Conservation (phyloP, 1,140 invertebrate species). For the Bombus terrestris region DNA sequence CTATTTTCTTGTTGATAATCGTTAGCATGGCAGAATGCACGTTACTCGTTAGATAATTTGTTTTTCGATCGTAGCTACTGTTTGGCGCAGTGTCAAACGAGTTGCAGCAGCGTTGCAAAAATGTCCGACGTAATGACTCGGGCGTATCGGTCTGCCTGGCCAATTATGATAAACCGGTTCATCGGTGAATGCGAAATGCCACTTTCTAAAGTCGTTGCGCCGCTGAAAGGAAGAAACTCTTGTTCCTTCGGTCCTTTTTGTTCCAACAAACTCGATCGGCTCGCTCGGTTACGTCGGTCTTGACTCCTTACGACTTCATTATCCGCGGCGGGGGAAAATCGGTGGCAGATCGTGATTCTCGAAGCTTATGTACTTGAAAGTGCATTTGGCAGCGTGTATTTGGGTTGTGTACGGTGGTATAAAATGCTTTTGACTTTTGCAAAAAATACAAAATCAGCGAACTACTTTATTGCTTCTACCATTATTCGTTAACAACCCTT, state of each 20-base stretch:
- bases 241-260: slow-evolving; percentile 6
- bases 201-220: slow-evolving; percentile 52
- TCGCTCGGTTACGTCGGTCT: slow-evolving; percentile 24
- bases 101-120: slow-evolving; percentile 41
- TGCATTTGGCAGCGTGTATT: not conserved
- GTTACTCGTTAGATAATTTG: not conserved
- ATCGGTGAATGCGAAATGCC: slow-evolving; percentile 54
- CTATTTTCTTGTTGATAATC: no score
- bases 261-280: slow-evolving; percentile 18
- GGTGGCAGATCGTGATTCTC: not conserved
- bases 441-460: no score
- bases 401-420: no score
- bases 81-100: slow-evolving; percentile 19
- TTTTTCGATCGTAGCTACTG: not conserved
- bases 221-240: slow-evolving; percentile 32
- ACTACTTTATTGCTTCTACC: no score
- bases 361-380: not conserved
- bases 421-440: no score
- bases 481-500: no score
- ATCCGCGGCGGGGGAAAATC: not conserved
- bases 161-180: slow-evolving; percentile 64
- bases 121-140: slow-evolving; percentile 50
- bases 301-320: slow-evolving; percentile 32
- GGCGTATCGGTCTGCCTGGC: slow-evolving; percentile 35
- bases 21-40: not conserved